These are phyloP conservation scores for Uloborus plumipes DNA, from an alignment of 2,888 invertebrate species.

Conservation along the genomic window DNA sequence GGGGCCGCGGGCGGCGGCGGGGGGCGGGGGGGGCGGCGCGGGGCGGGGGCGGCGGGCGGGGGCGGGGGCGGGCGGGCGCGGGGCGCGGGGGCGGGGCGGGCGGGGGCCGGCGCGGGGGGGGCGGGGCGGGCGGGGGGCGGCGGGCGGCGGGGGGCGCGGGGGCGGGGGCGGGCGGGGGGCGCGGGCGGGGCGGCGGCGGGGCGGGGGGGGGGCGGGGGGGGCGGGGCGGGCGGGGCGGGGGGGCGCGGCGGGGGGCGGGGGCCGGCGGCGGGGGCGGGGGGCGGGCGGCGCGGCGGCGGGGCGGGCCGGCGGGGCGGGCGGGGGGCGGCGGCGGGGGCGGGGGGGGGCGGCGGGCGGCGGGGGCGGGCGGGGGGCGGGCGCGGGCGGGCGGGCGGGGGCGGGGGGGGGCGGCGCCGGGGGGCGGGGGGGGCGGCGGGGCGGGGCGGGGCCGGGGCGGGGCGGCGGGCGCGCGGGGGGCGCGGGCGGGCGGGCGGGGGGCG, in stretches of 20 bases:
- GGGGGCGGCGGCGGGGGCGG: too few species aligned
- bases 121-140: background rate
- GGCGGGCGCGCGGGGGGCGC: background rate
- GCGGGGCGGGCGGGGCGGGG: background rate
- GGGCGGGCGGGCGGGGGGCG: background rate
- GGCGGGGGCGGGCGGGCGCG: background rate
- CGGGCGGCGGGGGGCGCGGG: background rate
- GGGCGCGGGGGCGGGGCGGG: background rate
- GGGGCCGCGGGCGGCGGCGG: background rate
- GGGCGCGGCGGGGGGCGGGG: background rate
- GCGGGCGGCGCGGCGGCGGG: background rate
- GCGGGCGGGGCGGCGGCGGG: background rate
- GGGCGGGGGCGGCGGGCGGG: background rate
- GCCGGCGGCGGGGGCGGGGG: background rate
- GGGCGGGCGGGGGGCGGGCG: background rate
- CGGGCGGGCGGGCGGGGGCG: background rate
- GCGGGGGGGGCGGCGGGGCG: background rate
- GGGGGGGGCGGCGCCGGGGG: background rate
- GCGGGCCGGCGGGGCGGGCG: too few species aligned
- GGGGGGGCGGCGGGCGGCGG: too few species aligned
- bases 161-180: background rate
- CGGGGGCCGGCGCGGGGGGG: background rate
- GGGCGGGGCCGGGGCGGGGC: background rate
- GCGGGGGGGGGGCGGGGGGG: background rate
- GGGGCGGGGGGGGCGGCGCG: background rate